Evolutionary conservation across 92 coral and sea anemone species (phyloP), one percentile per base, ranked within the genome.

Genomic region (Zoanthus gigantus): DNA sequence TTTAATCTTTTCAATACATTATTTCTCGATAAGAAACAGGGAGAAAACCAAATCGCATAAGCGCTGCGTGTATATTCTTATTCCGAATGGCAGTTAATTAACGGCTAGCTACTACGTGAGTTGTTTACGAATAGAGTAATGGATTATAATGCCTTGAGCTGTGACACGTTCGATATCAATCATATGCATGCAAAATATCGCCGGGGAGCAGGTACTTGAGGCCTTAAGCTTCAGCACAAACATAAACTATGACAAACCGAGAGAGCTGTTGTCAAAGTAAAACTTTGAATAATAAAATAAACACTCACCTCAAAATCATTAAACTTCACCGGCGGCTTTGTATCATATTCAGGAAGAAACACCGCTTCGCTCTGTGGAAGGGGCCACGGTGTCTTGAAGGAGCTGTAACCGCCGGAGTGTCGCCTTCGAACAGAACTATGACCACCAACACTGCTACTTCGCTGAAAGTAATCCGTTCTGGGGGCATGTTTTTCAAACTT

Each of bases 371-470:
- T 97, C 67, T 89, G 88, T 0, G 99, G 99, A 72, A 93, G 94
- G 0, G 99, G 99, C 99, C 99, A 97, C 4, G 99, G 98, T 18
- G 99, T 97, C 56, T 97, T 97, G 89, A 89, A 93, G 2, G 99
- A 90, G 23, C 85, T 63, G 77, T 95, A 94, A 74, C 87, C 92
- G 7, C 98, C 98, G 0, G 96, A 95, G 87, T 93, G 90, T 6
- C 98, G 94, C 54, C 96, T 79, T 58, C 98, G 92, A n/a, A 95
- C 86, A 12, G 98, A 95, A 12, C 92, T 92, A 29, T 91, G 96
- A 57, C 98, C 89, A 6, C 92, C 79, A 11, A 84, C 88, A 72
- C 96, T 44, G 17, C 88, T 81, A 50, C 85, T 81, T 47, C 85
- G 85, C 71, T 81, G 85, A 68, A 81, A 81, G 9, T 66, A n/a